Evolutionary conservation across 2,797 vertebrate genomes (phyloP).

Genomic region (Hyperoplus immaculatus): DNA sequence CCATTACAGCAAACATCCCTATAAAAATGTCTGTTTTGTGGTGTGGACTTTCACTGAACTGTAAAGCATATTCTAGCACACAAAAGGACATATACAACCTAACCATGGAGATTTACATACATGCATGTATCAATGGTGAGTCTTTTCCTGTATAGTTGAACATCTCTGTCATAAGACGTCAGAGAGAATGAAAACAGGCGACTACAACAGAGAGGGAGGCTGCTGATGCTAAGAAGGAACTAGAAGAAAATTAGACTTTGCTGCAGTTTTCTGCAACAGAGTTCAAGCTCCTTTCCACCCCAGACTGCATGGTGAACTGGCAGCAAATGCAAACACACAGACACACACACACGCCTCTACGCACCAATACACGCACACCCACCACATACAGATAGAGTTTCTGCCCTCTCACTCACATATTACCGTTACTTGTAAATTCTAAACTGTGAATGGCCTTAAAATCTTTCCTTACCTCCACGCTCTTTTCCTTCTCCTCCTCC

Average conservation of each 20-base stretch:
- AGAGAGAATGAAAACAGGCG: slow-evolving; percentile 32
- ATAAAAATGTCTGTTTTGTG: neutral
- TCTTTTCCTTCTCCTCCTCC: slow-evolving; percentile 80
- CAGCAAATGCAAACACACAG: slow-evolving; percentile 30
- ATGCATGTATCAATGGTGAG: slow-evolving; percentile 22
- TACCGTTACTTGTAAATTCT: slow-evolving; percentile 27
- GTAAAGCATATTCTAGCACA: slow-evolving; percentile 5
- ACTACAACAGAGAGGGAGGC: slow-evolving; percentile 19
- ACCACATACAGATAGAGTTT: slow-evolving; percentile 9
- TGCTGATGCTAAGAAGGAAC: slow-evolving; percentile 6
- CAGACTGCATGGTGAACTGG: slow-evolving; percentile 49
- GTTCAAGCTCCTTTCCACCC: slow-evolving; percentile 46
- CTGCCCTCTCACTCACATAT: neutral
- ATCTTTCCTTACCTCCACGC: slow-evolving; percentile 79
- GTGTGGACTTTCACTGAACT: slow-evolving; percentile 7
- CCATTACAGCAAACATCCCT: neutral
- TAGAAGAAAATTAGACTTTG: slow-evolving; percentile 40
- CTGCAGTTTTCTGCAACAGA: slow-evolving; percentile 69
- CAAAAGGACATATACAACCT: neutral
- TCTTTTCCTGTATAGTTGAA: slow-evolving; percentile 1
- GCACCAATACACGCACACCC: no score
- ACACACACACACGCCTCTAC: neutral
- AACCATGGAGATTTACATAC: slow-evolving; percentile 6
- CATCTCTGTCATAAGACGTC: slow-evolving; percentile 1
- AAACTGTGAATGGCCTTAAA: slow-evolving; percentile 49